Conservation (phyloP, 2,888 invertebrate genomes). For the Synanthedon myopaeformis region DNA sequence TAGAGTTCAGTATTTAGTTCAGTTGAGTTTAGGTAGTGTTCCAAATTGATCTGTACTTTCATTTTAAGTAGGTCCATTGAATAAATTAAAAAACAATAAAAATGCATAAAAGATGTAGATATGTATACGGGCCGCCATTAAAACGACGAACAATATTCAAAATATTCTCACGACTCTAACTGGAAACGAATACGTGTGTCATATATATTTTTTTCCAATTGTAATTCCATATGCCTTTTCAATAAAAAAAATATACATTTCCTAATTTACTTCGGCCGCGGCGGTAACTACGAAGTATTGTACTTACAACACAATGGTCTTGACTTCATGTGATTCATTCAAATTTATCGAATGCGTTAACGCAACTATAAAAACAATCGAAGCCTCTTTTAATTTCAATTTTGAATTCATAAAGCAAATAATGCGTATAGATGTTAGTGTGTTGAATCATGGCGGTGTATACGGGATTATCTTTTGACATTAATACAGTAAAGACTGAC, state of each 20-base stretch:
- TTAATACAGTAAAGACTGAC: no score
- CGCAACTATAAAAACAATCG: no score
- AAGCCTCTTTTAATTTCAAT: no score
- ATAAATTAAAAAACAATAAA: not conserved
- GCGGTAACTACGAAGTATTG: conserved; percentile 40
- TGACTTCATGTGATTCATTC: conserved; percentile 64
- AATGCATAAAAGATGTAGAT: not conserved
- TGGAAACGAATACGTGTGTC: conserved; percentile 50
- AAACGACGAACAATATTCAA: conserved; percentile 22
- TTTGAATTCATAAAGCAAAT: no score
- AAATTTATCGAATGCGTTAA: conserved; percentile 23
- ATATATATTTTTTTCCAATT: conserved; percentile 42
- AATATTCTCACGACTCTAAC: conserved; percentile 50
- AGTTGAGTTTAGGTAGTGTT: no score
- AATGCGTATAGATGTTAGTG: no score
- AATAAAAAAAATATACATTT: conserved; percentile 65
- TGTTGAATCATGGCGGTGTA: no score
- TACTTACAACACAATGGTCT: conserved; percentile 52
- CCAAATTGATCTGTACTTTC: not conserved
- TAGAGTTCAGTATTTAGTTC: no score
- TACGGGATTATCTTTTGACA: no score
- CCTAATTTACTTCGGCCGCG: conserved; percentile 56
- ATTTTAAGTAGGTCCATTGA: not conserved
- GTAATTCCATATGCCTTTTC: conserved; percentile 55
- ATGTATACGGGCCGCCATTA: conserved; percentile 9